phyloP scores from a whole-genome alignment of 2,888 invertebrate genomes.

The Sussaba pulchella region DNA sequence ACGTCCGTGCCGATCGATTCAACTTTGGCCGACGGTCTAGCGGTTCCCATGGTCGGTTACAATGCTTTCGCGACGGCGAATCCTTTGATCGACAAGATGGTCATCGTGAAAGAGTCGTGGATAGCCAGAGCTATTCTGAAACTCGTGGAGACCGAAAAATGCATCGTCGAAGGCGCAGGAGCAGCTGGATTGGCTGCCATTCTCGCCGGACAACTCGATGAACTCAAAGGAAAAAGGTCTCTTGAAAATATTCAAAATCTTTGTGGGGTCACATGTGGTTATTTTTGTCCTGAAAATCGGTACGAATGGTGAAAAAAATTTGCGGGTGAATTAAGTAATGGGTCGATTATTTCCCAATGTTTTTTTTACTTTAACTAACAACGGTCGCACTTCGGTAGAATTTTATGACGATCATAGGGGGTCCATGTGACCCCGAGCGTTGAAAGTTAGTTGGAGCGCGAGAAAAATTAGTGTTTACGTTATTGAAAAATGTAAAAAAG shows the following conservation, averaged over 20 bases:
- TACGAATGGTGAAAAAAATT: no score
- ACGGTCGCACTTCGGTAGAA: no score
- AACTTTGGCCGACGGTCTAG: slow-evolving; percentile 95
- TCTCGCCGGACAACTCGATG: slow-evolving; percentile 91
- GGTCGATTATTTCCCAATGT: no score
- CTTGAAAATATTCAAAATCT: neutral
- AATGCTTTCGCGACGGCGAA: slow-evolving; percentile 93
- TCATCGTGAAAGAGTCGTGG: slow-evolving; percentile 93
- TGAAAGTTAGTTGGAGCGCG: no score
- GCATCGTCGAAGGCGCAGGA: slow-evolving; percentile 96
- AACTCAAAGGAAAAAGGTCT: slow-evolving; percentile 92
- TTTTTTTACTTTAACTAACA: no score
- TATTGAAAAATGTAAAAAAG: no score
- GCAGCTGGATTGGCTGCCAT: slow-evolving; percentile 94
- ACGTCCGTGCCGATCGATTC: slow-evolving; percentile 88
- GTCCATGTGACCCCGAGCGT: no score
- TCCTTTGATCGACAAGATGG: slow-evolving; percentile 91
- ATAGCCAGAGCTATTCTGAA: slow-evolving; percentile 93
- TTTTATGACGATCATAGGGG: no score
- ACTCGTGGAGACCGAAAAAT: slow-evolving; percentile 93
- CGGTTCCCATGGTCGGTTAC: slow-evolving; percentile 94
- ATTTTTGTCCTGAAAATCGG: no score
- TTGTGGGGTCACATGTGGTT: no score
- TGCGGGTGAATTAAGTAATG: no score
- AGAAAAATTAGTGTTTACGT: no score